phyloP scores from a whole-genome alignment of 2,113 vertebrate genomes.

The Anguilla rostrata region DNA sequence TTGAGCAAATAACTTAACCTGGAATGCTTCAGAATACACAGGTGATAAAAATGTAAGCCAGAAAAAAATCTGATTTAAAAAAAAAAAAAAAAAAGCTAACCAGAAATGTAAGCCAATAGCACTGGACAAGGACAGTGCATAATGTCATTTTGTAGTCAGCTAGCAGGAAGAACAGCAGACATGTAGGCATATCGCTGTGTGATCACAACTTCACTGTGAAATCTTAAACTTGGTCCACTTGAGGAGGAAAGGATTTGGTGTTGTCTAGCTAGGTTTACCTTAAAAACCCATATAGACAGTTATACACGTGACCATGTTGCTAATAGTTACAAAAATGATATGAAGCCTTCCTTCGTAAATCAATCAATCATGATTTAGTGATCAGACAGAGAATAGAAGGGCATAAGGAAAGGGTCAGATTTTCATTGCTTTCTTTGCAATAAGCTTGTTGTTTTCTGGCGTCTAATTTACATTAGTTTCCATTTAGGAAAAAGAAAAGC shows the following conservation, averaged over 20 bases:
- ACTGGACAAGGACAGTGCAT: no score
- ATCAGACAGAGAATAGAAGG: background rate
- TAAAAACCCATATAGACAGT: background rate
- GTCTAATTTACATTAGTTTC: background rate
- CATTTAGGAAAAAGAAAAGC: background rate
- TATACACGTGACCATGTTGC: background rate
- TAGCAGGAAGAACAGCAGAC: no score
- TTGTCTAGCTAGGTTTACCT: background rate
- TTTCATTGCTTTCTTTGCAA: slow-evolving; percentile 2
- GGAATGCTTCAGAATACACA: no score
- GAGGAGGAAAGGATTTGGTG: background rate
- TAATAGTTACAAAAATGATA: background rate
- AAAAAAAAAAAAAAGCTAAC: background rate
- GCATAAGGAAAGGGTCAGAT: background rate
- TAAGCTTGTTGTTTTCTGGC: background rate
- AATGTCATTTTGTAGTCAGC: no score
- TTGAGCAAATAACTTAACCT: background rate
- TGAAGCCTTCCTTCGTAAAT: slow-evolving; percentile 9
- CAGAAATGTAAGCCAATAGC: background rate
- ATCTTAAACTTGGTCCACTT: background rate
- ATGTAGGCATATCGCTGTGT: no score
- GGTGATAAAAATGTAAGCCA: background rate
- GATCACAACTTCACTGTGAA: background rate
- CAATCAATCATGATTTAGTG: slow-evolving; percentile 3
- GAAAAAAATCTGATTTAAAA: no score